Conservation (phyloP, 2,113 vertebrate species). For the Progne subis region DNA sequence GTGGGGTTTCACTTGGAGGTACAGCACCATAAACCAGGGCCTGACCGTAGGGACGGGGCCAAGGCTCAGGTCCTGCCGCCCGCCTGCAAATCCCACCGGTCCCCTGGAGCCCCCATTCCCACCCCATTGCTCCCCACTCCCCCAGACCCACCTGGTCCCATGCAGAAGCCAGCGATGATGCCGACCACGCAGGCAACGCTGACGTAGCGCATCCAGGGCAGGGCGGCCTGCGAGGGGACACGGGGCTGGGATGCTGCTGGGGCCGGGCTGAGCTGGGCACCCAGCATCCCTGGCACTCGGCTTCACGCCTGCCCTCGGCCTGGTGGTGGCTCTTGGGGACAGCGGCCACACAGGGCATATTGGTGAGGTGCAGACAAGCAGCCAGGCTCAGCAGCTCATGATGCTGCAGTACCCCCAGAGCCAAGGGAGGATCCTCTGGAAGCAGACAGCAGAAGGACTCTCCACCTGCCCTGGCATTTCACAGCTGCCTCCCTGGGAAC, state of each 20-base stretch:
- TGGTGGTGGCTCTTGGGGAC: accelerated
- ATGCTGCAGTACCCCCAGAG: background rate
- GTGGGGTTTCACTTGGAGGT: accelerated
- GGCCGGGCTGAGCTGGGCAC: accelerated
- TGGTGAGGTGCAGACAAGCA: background rate
- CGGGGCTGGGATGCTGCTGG: background rate
- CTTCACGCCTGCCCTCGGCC: background rate
- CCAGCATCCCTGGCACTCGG: accelerated
- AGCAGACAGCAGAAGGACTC: background rate
- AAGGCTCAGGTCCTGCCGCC: background rate
- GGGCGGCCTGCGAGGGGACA: constrained; percentile 51
- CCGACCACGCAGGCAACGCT: constrained; percentile 84
- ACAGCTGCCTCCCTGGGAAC: background rate
- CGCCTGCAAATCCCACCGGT: accelerated
- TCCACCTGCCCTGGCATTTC: background rate
- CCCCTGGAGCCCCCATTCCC: accelerated
- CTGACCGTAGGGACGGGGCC: accelerated
- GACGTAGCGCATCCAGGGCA: constrained; percentile 82
- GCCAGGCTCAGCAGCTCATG: background rate
- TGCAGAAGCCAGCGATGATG: constrained; percentile 90
- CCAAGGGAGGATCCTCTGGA: background rate
- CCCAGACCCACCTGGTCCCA: constrained; percentile 83
- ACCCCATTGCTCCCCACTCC: accelerated
- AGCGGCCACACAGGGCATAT: background rate
- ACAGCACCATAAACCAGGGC: background rate